Conservation (phyloP, 1,140 invertebrate species). For the Vollenhovia emeryi region DNA sequence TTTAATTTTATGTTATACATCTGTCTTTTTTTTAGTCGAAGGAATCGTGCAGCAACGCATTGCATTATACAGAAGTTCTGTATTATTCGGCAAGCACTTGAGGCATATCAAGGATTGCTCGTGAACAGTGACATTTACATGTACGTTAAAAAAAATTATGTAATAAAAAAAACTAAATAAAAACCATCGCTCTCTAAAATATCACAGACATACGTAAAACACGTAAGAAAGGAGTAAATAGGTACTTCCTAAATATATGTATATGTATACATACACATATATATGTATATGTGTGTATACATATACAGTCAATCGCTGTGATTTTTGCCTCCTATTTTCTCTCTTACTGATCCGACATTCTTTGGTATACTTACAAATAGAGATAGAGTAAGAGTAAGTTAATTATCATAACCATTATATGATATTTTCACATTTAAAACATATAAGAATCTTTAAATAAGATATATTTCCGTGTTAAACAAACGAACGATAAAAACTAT, state of each 20-base stretch:
- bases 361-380: slow-evolving; percentile 55
- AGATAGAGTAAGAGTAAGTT: slow-evolving; percentile 31
- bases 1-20: slow-evolving; percentile 41
- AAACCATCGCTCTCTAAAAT: slow-evolving; percentile 46
- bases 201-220: slow-evolving; percentile 52
- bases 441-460: slow-evolving; percentile 23
- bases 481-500: slow-evolving; percentile 1
- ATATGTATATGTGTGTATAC: too few relatives aligned
- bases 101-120: slow-evolving; percentile 5
- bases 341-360: slow-evolving; percentile 44
- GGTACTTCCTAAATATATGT: slow-evolving; percentile 23
- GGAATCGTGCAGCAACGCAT: slow-evolving; percentile 21
- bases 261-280: too few relatives aligned
- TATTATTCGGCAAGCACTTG: slow-evolving; percentile 13
- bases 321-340: background rate
- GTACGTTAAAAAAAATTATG: slow-evolving; percentile 7
- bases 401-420: slow-evolving; percentile 20
- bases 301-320: slow-evolving; percentile 19
- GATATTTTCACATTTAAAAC: slow-evolving; percentile 8
- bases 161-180: slow-evolving; percentile 51
- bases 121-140: slow-evolving; percentile 15
- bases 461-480: too few relatives aligned
- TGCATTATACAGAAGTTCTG: slow-evolving; percentile 20
- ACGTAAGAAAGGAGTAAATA: slow-evolving; percentile 46
- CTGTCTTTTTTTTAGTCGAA: slow-evolving; percentile 19